These are phyloP conservation scores for Cassiopea andromeda DNA, from an alignment of 30 jellyfish, hydroid and myxozoan genomes.

Conservation along the genomic window DNA sequence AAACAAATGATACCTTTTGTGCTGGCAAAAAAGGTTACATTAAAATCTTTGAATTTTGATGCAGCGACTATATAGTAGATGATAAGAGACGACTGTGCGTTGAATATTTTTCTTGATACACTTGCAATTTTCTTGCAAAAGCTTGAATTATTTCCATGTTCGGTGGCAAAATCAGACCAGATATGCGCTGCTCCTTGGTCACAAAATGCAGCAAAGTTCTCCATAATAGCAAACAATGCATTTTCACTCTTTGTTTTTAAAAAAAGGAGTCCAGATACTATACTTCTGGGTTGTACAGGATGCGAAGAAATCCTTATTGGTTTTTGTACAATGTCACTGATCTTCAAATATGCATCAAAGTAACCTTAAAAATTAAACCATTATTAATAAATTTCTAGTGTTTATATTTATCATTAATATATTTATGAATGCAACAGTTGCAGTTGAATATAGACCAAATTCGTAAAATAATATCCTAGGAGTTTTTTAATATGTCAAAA, in stretches of 20 bases:
- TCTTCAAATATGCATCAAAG: background rate
- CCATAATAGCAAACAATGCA: background rate
- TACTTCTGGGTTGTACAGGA: background rate
- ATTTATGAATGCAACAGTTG: too few relatives aligned
- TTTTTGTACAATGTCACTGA: slow-evolving; percentile 9
- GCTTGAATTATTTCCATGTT: background rate
- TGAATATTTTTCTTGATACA: background rate
- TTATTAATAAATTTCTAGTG: too few relatives aligned
- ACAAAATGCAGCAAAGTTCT: background rate
- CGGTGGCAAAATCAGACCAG: slow-evolving; percentile 9
- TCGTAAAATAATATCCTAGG: too few relatives aligned
- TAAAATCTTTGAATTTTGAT: background rate
- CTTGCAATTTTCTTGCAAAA: background rate
- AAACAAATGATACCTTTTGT: slow-evolving; percentile 19
- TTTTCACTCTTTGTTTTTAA: slow-evolving; percentile 6
- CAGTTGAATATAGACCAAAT: too few relatives aligned
- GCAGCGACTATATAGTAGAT: background rate
- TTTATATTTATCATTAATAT: too few relatives aligned
- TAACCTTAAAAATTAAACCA: background rate
- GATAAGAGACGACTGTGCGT: background rate
- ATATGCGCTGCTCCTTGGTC: background rate
- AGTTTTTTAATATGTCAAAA: too few relatives aligned
- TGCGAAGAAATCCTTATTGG: background rate
- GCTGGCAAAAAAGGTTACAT: slow-evolving; percentile 16
- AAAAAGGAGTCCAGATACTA: background rate